Evolutionary conservation across 2,888 invertebrate species (phyloP), one percentile per base, ranked within the genome.

Genomic region (Acleris literana): DNA sequence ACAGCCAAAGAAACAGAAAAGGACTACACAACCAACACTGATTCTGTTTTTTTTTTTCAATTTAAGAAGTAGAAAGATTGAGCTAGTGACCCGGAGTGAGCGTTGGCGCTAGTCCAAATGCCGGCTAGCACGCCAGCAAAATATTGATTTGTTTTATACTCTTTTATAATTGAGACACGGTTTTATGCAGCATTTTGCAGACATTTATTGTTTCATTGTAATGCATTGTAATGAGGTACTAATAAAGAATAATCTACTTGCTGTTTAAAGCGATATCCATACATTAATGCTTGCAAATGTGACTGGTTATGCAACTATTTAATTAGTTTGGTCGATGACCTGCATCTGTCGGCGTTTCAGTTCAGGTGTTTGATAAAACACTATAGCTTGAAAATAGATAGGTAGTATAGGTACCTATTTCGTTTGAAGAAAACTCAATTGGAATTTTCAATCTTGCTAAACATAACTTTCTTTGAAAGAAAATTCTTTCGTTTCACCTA

Each of bases 81-180:
- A 75, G 74, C 74, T 74, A 70, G 73, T 77, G 74, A 77, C 76
- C 74, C 68, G 69, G 67, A 69, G 48, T 33, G 63, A 49, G 44
- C 62, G 59, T 76, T 81, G 82, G 82, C 82, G 69, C 57, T 33
- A 25, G 20, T 74, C 80, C 82, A 81, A 78, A 53, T 54, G 62
- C 72, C 64, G 60, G 64, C 69, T 68, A 70, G 65, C 68, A 68
- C 63, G 73, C 66, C 69, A 70, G 62, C 62, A 68, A 70, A 39
- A 63, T 67, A 69, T 69, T 68, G 63, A 68, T 71, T 68, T 64
- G 68, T 70, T 57, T 64, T 62, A 67, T 59, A 58, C 61, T 67
- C 68, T 29, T 46, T 62, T 61, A 56, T 65, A 56, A 66, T 56
- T 61, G 52, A 57, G 48, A 46, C 44, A 44, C 16, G n/a, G 44